Conservation (phyloP, 2,797 vertebrate genomes). For the Steatocranus sp. region DNA sequence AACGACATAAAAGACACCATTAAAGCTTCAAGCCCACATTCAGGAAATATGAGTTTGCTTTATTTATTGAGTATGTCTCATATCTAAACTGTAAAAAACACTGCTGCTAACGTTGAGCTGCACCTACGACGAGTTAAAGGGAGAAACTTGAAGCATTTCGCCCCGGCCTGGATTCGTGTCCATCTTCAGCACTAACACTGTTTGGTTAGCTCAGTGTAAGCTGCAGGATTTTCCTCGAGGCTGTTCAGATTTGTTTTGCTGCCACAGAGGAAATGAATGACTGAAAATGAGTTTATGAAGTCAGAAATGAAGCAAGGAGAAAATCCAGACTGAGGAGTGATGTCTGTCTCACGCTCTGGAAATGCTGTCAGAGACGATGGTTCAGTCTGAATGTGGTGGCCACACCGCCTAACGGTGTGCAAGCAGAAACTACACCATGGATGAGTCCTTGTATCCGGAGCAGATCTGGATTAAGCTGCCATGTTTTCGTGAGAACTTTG, state of each 20-base stretch:
- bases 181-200: not conserved
- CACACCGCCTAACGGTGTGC: not conserved
- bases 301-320: not conserved
- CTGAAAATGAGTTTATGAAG: not conserved
- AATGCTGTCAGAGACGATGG: not conserved
- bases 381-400: not conserved
- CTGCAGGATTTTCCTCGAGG: not conserved
- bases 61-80: not conserved
- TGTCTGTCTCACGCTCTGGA: not conserved
- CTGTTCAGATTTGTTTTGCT: not conserved
- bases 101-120: not conserved
- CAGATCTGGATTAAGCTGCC: not conserved
- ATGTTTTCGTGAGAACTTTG: fast-evolving
- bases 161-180: not conserved
- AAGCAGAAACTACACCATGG: not conserved
- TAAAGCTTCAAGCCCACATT: not conserved
- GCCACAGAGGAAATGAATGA: not conserved
- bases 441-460: not conserved
- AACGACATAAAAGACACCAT: not conserved
- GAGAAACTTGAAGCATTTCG: fast-evolving
- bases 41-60: not conserved
- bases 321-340: not conserved
- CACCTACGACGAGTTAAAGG: not conserved
- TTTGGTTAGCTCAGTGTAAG: not conserved
- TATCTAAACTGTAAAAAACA: not conserved